Conservation (phyloP, 2,888 invertebrate genomes). For the Oscheius onirici region DNA sequence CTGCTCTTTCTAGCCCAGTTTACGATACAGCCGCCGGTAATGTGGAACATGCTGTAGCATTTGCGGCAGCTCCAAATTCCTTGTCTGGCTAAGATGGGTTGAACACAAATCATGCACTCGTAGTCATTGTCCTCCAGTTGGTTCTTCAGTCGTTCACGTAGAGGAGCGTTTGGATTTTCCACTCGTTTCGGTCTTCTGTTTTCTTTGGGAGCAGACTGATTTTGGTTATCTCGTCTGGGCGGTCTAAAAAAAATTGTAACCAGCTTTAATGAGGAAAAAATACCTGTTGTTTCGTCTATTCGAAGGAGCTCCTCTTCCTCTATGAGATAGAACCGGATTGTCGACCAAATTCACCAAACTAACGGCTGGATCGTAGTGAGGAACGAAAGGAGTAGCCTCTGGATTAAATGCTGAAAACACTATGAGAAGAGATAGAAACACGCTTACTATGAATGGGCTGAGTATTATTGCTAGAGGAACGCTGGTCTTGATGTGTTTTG, state of each 20-base stretch:
- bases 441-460: background rate
- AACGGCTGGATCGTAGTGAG: background rate
- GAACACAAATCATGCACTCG: conserved; percentile 95
- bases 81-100: conserved; percentile 83
- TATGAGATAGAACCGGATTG: too few species aligned
- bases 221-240: too few species aligned
- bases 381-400: conserved; percentile 35
- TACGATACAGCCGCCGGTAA: conserved; percentile 81
- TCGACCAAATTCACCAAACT: conserved; percentile 6
- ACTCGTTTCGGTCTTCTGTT: background rate
- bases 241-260: too few species aligned
- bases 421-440: too few species aligned
- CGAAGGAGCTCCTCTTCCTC: too few species aligned
- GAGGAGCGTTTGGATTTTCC: conserved; percentile 20
- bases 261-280: background rate
- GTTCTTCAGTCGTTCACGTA: conserved; percentile 22
- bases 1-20: conserved; percentile 81
- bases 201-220: too few species aligned
- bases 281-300: background rate
- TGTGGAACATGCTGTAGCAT: conserved; percentile 91
- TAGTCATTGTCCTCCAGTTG: conserved; percentile 73
- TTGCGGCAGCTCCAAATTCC: conserved; percentile 89
- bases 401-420: conserved; percentile 36
- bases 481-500: too few species aligned
- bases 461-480: too few species aligned